Percentiles rank a stretch among this genome's conserved stretches.
Evolutionary conservation across 2,888 invertebrate genomes (phyloP).

Genomic region (Tiliacea aurago): DNA sequence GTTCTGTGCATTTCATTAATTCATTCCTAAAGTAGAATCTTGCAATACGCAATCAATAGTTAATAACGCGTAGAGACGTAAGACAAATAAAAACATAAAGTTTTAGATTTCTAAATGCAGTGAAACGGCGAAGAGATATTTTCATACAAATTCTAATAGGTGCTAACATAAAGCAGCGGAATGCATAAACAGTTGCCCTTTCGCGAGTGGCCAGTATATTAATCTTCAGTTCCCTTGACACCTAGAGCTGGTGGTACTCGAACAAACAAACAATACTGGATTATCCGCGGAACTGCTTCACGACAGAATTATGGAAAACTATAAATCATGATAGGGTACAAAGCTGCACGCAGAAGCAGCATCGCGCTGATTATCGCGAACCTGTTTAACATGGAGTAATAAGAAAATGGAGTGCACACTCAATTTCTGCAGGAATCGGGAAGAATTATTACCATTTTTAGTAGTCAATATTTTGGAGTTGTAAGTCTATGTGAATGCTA

Average conservation of each 20-base stretch:
- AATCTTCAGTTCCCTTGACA: constrained; percentile 51
- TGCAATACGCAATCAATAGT: neutral
- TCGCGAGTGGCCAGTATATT: constrained; percentile 36
- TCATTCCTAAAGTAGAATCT: too few species aligned
- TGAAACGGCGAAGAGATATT: constrained; percentile 8
- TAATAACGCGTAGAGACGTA: neutral
- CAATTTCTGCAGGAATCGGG: neutral
- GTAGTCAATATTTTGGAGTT: neutral
- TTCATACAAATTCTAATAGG: constrained; percentile 40
- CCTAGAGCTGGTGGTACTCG: constrained; percentile 35
- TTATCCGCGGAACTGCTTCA: constrained; percentile 48
- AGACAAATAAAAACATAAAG: constrained; percentile 1
- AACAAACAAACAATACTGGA: constrained; percentile 58
- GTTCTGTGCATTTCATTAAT: too few species aligned
- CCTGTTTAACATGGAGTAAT: constrained; percentile 69
- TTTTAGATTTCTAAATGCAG: constrained; percentile 25
- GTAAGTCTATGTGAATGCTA: neutral
- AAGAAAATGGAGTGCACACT: constrained; percentile 17
- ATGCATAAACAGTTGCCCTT: constrained; percentile 36
- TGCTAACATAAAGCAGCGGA: constrained; percentile 29
- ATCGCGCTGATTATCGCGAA: constrained; percentile 78
- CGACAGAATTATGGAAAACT: constrained; percentile 61
- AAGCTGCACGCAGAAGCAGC: constrained; percentile 63
- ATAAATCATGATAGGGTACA: constrained; percentile 66
- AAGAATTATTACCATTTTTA: neutral